Evolutionary conservation across 2,888 invertebrate species (phyloP).

Genomic region (Hesperia comma): DNA sequence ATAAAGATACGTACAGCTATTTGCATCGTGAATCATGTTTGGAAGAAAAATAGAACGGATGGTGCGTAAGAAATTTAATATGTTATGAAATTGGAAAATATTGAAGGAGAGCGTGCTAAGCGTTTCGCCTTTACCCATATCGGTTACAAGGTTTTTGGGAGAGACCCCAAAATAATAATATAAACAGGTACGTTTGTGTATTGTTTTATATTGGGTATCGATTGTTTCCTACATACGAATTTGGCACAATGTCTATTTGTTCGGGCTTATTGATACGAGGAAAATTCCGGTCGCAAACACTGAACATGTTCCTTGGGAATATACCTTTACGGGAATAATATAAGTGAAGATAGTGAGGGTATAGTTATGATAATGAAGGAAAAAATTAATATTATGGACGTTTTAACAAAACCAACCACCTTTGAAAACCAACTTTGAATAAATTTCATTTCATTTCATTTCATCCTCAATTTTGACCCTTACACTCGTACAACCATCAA

Average conservation of each 20-base stretch:
- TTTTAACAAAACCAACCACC: too few species aligned
- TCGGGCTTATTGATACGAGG: conserved; percentile 14
- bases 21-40: background rate
- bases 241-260: conserved; percentile 22
- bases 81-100: conserved; percentile 81
- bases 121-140: conserved; percentile 62
- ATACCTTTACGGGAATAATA: background rate
- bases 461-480: too few species aligned
- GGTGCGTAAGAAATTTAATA: conserved; percentile 51
- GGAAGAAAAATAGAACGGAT: background rate
- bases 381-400: too few species aligned
- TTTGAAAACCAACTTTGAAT: too few species aligned
- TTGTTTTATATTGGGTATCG: conserved; percentile 32
- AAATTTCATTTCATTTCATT: too few species aligned
- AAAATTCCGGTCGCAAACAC: conserved; percentile 10
- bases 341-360: background rate
- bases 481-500: too few species aligned
- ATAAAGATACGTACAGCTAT: background rate
- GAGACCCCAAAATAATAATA: conserved; percentile 38
- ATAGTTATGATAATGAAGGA: too few species aligned
- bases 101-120: conserved; percentile 80
- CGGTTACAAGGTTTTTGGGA: conserved; percentile 49
- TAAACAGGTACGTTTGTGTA: conserved; percentile 26
- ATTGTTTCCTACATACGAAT: conserved; percentile 28
- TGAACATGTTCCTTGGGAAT: conserved; percentile 1